Evolutionary conservation across 1,140 invertebrate genomes (phyloP), one percentile per base, ranked within the genome.

Genomic region (Neodiprion pinetum): DNA sequence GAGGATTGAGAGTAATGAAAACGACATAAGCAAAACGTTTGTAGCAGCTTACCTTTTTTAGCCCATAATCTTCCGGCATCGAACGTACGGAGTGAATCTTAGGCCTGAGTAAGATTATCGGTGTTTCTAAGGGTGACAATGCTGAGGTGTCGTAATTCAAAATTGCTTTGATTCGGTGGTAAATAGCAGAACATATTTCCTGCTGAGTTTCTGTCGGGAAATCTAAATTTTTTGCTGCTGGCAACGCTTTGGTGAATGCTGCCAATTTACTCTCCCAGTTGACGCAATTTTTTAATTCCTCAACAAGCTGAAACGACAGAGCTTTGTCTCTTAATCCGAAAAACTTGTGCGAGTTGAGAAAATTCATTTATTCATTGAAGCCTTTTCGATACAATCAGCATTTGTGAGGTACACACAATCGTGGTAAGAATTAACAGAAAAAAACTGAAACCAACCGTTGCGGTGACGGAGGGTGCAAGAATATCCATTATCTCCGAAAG

Each of bases 51-150:
- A 88, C 85, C 74, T 79, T 82, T 48, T 17, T 88, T 0, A 95
- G 82, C 50, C 91, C 91, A 82, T 94, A 95, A 80, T 94, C 92
- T 49, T 92, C 90, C 40, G 91, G 88, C 8, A 89, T 77, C 1
- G 88, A 82, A 48, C 89, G 80, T 1, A 90, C 70, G 1, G 88
- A 86, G 11, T 84, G 84, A 23, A 90, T 85, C 7, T 89, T 90
- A 0, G 94, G 93, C 76, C 92, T 91, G 5, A 95, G 83, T 10
- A 95, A 86, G 5, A 88, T 89, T 5, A 94, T 90, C 0, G 90
- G 89, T 0, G 93, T 90, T 80, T 90, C 91, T 2, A 92, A 68
- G 17, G 82, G 84, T 1, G 83, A 81, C 1, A 80, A 14, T 7
- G 78, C 61, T 3, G 77, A 76, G 0, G 75, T 40, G 70, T 92